Evolutionary conservation across 2,797 vertebrate genomes (phyloP).

Genomic region (Kryptopterus vitreolus): DNA sequence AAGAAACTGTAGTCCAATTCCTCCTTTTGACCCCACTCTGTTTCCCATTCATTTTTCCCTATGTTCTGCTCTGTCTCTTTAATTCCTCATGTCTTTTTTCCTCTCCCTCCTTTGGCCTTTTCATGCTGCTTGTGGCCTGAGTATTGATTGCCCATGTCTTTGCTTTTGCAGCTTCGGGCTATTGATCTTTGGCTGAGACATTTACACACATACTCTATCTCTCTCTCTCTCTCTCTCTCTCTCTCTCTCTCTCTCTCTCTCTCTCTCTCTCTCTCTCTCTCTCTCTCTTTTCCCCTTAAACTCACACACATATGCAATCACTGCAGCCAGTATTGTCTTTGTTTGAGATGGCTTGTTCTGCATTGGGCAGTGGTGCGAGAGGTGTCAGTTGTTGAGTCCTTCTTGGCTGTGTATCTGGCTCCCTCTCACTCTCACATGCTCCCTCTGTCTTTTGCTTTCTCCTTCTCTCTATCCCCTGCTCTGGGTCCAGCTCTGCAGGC

Average conservation of each 20-base stretch:
- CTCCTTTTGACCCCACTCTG: constrained; percentile 36
- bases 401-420: constrained; percentile 55
- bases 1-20: constrained; percentile 21
- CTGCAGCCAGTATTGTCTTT: constrained; percentile 48
- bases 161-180: constrained; percentile 76
- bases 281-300: constrained; percentile 40
- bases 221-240: constrained; percentile 25
- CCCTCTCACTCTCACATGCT: constrained; percentile 52
- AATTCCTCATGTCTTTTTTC: constrained; percentile 62
- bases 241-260: constrained; percentile 25
- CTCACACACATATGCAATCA: constrained; percentile 48
- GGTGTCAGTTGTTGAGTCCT: constrained; percentile 59
- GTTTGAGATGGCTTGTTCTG: constrained; percentile 54
- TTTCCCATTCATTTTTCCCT: constrained; percentile 62
- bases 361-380: constrained; percentile 51
- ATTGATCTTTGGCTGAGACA: constrained; percentile 73
- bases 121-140: constrained; percentile 68
- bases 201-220: constrained; percentile 21
- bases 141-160: constrained; percentile 81
- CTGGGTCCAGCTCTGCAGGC: constrained; percentile 68
- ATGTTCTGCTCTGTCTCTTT: constrained; percentile 64
- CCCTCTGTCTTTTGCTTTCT: constrained; percentile 27
- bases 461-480: constrained; percentile 29
- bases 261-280: constrained; percentile 19
- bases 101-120: constrained; percentile 64